These are phyloP conservation scores for Trichomalopsis sarcophagae DNA, from an alignment of 1,140 invertebrate genomes.

Conservation along the genomic window DNA sequence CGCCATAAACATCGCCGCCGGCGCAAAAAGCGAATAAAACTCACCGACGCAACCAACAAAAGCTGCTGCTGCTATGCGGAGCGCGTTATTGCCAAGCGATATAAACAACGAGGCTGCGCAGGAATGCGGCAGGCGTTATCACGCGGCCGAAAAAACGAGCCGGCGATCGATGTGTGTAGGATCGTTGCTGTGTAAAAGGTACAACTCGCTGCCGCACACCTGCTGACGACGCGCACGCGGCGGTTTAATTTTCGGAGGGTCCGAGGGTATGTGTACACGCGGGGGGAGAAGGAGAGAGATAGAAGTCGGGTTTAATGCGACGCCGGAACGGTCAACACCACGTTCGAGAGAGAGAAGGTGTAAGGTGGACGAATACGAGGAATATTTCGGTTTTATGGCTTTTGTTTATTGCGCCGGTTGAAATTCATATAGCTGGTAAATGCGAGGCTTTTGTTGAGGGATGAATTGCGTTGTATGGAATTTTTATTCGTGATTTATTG, in stretches of 20 bases:
- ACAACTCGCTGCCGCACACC: background rate
- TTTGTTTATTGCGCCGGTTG: no score
- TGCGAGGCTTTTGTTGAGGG: no score
- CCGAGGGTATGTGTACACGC: background rate
- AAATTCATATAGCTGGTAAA: no score
- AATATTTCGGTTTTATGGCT: no score
- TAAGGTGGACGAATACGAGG: background rate
- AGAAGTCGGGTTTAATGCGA: background rate
- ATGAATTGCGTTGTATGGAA: no score
- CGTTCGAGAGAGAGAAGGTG: background rate
- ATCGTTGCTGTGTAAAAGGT: background rate
- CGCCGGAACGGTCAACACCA: background rate
- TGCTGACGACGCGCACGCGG: conserved; percentile 11
- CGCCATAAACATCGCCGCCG: background rate
- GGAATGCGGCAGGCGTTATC: conserved; percentile 16
- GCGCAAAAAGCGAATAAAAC: background rate
- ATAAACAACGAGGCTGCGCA: conserved; percentile 15
- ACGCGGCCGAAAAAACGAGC: background rate
- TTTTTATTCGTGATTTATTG: no score
- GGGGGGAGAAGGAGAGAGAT: background rate
- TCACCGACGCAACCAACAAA: background rate
- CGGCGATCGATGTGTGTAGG: background rate
- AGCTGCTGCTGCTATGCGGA: background rate
- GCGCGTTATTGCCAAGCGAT: background rate
- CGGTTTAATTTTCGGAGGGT: background rate